A percentile compares a stretch with the other conserved stretches of the same genome.
Conservation (phyloP, 2,113 vertebrate species). For the Diphyllodes magnificus region DNA sequence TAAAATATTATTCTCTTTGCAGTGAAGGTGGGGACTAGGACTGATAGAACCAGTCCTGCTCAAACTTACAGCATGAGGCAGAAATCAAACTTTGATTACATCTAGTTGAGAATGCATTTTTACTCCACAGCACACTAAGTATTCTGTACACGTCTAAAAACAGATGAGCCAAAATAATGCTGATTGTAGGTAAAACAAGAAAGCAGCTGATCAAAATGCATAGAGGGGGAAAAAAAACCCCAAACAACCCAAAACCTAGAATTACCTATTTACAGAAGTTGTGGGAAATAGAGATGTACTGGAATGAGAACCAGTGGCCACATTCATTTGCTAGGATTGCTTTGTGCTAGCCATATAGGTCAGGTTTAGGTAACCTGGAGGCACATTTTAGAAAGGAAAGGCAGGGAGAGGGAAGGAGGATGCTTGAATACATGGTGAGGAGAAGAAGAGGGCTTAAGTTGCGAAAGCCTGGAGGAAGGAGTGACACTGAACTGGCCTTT, state of each 20-base stretch:
- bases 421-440: not conserved
- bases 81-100: not conserved
- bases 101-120: not conserved
- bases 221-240: fast-evolving
- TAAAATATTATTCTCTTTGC: not conserved
- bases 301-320: not conserved
- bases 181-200: not conserved
- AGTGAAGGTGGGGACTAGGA: not conserved
- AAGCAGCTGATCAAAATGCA: not conserved
- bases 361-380: not conserved
- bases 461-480: not conserved
- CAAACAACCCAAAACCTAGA: not conserved
- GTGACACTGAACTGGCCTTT: not conserved
- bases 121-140: not conserved
- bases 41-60: not conserved
- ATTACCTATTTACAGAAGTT: not conserved
- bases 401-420: not conserved
- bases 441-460: not conserved
- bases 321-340: not conserved
- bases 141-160: not conserved
- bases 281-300: not conserved
- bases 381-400: not conserved
- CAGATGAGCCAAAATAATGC: not conserved
- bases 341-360: not conserved
- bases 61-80: not conserved